Evolutionary conservation across 2,888 invertebrate species (phyloP).

Genomic region (Chironomus tentans): DNA sequence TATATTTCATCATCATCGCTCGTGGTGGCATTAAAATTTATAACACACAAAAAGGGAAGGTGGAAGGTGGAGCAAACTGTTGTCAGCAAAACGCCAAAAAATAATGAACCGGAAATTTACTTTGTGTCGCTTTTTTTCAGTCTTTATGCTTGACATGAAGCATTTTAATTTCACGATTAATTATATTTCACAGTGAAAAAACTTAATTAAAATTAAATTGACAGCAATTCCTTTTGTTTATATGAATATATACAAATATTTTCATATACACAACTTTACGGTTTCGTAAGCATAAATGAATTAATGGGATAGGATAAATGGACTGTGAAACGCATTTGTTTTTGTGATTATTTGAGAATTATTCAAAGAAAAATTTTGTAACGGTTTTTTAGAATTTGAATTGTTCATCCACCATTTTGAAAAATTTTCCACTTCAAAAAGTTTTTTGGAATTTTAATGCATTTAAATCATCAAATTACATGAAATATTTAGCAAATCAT

Average conservation of each 20-base stretch:
- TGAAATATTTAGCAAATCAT: too few species aligned
- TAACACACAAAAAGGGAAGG: background rate
- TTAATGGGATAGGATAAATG: background rate
- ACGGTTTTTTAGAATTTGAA: background rate
- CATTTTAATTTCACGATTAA: constrained; percentile 12
- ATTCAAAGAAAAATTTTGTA: background rate
- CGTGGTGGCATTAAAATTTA: background rate
- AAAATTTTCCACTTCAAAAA: too few species aligned
- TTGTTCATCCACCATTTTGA: too few species aligned
- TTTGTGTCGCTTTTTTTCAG: background rate
- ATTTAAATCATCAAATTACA: too few species aligned
- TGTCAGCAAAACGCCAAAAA: background rate
- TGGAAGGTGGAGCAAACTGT: background rate
- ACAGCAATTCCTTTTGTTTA: background rate
- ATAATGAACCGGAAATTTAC: constrained; percentile 8
- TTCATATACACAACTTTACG: background rate
- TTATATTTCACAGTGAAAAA: background rate
- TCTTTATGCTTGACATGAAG: background rate
- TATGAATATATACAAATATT: background rate
- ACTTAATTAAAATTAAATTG: constrained; percentile 8
- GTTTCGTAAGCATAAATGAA: background rate
- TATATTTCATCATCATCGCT: background rate
- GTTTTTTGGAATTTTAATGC: too few species aligned
- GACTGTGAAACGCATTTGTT: background rate
- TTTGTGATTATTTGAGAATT: background rate